phyloP scores from a whole-genome alignment of 2,797 vertebrate genomes.

The Xenopus petersii region DNA sequence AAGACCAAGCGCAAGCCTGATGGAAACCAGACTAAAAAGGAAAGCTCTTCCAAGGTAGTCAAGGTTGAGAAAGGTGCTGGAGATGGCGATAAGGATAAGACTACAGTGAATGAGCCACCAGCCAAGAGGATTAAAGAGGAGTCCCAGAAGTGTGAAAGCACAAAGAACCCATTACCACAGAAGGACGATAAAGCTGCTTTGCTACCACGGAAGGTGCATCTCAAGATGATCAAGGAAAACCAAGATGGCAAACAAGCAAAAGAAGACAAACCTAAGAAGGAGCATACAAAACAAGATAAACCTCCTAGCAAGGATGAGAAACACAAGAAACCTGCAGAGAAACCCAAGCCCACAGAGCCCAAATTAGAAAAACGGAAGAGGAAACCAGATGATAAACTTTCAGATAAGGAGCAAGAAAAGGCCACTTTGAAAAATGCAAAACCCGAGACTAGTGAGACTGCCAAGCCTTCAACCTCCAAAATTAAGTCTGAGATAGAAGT shows the following conservation, averaged over 20 bases:
- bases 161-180: constrained; percentile 65
- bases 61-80: constrained; percentile 61
- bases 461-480: constrained; percentile 65
- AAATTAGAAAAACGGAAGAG: constrained; percentile 79
- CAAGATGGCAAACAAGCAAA: constrained; percentile 64
- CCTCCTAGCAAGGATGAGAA: constrained; percentile 70
- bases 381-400: constrained; percentile 70
- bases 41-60: constrained; percentile 57
- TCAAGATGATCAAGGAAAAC: constrained; percentile 71
- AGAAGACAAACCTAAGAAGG: constrained; percentile 72
- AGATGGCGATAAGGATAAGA: constrained; percentile 69
- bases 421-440: constrained; percentile 63
- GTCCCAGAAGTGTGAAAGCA: constrained; percentile 65
- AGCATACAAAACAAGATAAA: constrained; percentile 67
- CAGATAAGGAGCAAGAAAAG: constrained; percentile 66
- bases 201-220: constrained; percentile 70
- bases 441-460: constrained; percentile 60
- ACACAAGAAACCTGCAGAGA: constrained; percentile 65
- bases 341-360: constrained; percentile 65
- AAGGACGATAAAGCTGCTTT: constrained; percentile 71
- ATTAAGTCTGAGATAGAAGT: constrained; percentile 66
- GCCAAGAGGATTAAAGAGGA: constrained; percentile 77
- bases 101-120: constrained; percentile 65
- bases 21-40: constrained; percentile 64
- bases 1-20: constrained; percentile 79